Percentiles rank a stretch among this genome's conserved stretches.
phyloP scores from a whole-genome alignment of 2,888 invertebrate genomes.

The Diadegma fenestrale region DNA sequence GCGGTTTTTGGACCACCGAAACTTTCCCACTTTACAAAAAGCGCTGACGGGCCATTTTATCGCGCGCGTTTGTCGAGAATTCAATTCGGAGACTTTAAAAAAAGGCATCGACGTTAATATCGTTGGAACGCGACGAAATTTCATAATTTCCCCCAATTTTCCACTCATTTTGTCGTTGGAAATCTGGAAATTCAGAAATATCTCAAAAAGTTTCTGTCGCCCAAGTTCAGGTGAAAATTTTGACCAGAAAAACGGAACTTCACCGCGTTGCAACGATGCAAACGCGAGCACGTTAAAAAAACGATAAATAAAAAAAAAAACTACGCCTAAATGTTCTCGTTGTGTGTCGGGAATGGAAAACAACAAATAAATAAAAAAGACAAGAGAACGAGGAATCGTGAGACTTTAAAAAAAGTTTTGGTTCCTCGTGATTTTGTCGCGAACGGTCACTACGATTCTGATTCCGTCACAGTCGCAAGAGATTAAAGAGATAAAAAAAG shows the following conservation, averaged over 20 bases:
- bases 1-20: background rate
- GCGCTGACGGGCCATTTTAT: conserved; percentile 16
- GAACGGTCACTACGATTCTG: conserved; percentile 50
- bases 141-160: background rate
- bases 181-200: too few species aligned
- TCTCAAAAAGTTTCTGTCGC: too few species aligned
- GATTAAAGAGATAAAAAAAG: conserved; percentile 8
- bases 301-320: conserved; percentile 26
- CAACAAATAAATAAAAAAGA: conserved; percentile 60
- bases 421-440: conserved; percentile 34
- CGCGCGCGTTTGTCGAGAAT: conserved; percentile 17
- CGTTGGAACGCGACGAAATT: background rate
- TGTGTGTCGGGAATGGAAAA: conserved; percentile 1
- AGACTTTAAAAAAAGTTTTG: conserved; percentile 13
- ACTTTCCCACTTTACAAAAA: background rate
- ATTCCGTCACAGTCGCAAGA: conserved; percentile 41
- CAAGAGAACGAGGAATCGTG: conserved; percentile 20
- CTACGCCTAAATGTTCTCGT: conserved; percentile 34
- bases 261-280: background rate
- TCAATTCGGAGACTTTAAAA: conserved; percentile 30
- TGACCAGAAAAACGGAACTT: background rate
- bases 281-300: background rate
- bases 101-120: background rate
- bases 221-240: background rate
- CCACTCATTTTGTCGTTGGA: background rate